These are phyloP conservation scores for Oreochromis niloticus DNA, from an alignment of 2,113 vertebrate genomes.

Conservation along the genomic window DNA sequence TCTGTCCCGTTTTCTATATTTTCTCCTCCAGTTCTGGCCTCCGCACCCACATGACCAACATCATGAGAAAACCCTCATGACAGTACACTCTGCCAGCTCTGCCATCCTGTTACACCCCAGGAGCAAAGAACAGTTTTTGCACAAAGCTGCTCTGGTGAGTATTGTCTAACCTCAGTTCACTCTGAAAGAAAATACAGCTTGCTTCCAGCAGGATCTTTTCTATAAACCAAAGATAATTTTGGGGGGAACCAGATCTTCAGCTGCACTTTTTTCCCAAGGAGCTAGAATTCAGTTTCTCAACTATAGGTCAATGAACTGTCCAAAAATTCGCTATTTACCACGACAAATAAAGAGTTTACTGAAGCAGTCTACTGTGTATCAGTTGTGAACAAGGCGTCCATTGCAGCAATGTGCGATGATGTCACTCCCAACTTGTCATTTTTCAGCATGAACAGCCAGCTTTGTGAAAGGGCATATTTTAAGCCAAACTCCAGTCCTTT, in stretches of 20 bases:
- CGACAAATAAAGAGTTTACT: not conserved
- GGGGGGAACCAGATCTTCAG: not conserved
- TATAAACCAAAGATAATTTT: not conserved
- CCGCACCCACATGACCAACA: constrained; percentile 13
- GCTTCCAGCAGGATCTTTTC: not conserved
- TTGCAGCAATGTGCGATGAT: not conserved
- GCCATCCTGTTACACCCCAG: constrained; percentile 6
- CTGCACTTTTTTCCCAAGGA: not conserved
- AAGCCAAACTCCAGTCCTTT: not conserved
- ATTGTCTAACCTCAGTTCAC: not conserved
- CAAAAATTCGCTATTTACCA: not conserved
- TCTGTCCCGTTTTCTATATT: not conserved
- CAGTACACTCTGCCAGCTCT: constrained; percentile 29
- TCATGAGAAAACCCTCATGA: constrained; percentile 46
- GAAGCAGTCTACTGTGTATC: not conserved
- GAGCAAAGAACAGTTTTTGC: not conserved
- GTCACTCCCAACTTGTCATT: not conserved
- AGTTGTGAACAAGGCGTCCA: not conserved
- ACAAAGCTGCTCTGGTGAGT: not conserved
- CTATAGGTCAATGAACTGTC: not conserved
- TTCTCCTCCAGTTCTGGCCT: not conserved
- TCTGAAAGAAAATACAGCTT: not conserved
- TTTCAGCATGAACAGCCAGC: not conserved
- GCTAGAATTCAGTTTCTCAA: not conserved
- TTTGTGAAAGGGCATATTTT: not conserved